Percentiles rank a stretch among this genome's conserved stretches.
Evolutionary conservation across 2,888 invertebrate species (phyloP).

Genomic region (Geotrupes spiniger): DNA sequence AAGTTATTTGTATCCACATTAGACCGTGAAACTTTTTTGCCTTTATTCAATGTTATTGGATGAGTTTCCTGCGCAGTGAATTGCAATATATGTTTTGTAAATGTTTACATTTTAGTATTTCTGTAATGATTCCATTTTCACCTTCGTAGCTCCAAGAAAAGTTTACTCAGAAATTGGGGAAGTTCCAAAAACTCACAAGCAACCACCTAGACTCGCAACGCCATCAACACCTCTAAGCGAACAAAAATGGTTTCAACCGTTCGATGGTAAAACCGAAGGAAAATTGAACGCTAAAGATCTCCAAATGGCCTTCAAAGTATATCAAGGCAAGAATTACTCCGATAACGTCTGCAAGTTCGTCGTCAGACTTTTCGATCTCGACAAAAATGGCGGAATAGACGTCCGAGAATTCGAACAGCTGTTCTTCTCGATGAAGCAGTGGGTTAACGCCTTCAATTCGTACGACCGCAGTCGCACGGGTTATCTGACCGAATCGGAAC

Average conservation of each 20-base stretch:
- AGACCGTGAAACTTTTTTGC: too few species aligned
- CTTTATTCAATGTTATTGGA: too few species aligned
- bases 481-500: slow-evolving; percentile 75
- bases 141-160: too few species aligned
- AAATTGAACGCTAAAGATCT: slow-evolving; percentile 75
- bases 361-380: slow-evolving; percentile 89
- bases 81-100: too few species aligned
- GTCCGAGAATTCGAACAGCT: slow-evolving; percentile 80
- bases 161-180: too few species aligned
- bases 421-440: slow-evolving; percentile 85
- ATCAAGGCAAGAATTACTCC: slow-evolving; percentile 79
- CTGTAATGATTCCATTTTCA: too few species aligned
- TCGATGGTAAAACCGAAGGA: slow-evolving; percentile 49
- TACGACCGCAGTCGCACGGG: slow-evolving; percentile 84
- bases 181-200: too few species aligned
- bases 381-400: slow-evolving; percentile 78
- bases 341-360: slow-evolving; percentile 81
- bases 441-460: slow-evolving; percentile 79
- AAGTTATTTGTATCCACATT: too few species aligned
- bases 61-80: too few species aligned
- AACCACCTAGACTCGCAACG: too few species aligned
- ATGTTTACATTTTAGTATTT: too few species aligned
- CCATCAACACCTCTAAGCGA: too few species aligned
- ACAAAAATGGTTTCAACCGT: slow-evolving; percentile 11
- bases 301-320: slow-evolving; percentile 80